Percentiles rank a stretch among this genome's conserved stretches.
Evolutionary conservation across 2,797 vertebrate genomes (phyloP).

Genomic region (Aphelocoma californica): DNA sequence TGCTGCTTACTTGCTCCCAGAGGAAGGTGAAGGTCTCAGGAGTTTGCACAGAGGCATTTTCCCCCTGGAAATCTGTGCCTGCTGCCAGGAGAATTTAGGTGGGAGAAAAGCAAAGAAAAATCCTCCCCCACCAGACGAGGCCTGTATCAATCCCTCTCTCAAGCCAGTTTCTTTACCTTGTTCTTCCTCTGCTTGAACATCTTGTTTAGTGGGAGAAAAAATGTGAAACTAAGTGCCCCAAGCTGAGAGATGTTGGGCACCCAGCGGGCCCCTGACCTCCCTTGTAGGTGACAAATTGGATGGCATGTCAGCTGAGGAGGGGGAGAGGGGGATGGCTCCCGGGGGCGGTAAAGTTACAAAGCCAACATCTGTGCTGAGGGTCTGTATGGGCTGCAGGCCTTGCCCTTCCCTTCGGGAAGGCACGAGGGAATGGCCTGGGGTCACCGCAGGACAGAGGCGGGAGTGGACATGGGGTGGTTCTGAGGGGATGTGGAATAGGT

Average conservation of each 20-base stretch:
- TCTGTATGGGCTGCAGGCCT: constrained; percentile 77
- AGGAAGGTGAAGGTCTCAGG: background rate
- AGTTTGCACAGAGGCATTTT: background rate
- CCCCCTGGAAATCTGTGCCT: background rate
- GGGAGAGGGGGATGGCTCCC: constrained; percentile 68
- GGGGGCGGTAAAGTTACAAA: constrained; percentile 84
- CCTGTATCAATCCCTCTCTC: background rate
- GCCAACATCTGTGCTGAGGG: constrained; percentile 85
- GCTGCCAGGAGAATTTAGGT: background rate
- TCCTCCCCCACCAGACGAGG: background rate
- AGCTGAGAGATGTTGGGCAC: constrained; percentile 51
- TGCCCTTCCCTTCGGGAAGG: constrained; percentile 66
- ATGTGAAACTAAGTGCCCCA: constrained; percentile 49
- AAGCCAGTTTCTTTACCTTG: background rate
- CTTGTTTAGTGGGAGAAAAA: constrained; percentile 45
- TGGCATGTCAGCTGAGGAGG: constrained; percentile 69
- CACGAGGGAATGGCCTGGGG: background rate
- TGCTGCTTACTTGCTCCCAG: background rate
- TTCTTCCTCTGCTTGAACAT: background rate
- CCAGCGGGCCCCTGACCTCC: constrained; percentile 75
- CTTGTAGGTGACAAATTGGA: constrained; percentile 78
- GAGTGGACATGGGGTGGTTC: accelerated
- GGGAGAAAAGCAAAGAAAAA: background rate
- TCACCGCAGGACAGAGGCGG: background rate
- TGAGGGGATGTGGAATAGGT: background rate